Conservation (phyloP, 2,888 invertebrate species). For the Siphlonurus alternatus region DNA sequence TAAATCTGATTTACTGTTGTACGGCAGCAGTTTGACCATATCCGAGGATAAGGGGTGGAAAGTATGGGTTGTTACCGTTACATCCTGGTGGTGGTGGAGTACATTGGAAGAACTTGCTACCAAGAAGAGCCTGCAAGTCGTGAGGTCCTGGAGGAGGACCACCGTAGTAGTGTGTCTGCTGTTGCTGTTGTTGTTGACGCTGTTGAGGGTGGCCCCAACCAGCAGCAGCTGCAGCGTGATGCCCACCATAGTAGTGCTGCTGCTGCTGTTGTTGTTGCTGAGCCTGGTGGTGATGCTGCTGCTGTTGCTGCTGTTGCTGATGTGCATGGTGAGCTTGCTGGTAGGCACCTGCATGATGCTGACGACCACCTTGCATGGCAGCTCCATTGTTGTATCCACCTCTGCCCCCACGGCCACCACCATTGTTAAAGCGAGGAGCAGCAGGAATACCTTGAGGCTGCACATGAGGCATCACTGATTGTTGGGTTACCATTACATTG, state of each 20-base stretch:
- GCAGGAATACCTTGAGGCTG: neutral
- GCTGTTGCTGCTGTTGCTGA: constrained; percentile 24
- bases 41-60: neutral
- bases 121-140: constrained; percentile 36
- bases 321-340: constrained; percentile 33
- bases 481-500: neutral
- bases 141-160: constrained; percentile 19
- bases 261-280: neutral
- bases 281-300: constrained; percentile 18
- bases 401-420: constrained; percentile 6
- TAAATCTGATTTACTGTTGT: constrained; percentile 10
- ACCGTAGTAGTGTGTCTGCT: constrained; percentile 17
- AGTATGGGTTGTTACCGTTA: constrained; percentile 20
- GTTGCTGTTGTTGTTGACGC: constrained; percentile 17
- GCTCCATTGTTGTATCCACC: constrained; percentile 8
- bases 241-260: neutral
- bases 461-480: neutral
- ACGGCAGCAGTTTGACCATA: constrained; percentile 9
- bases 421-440: neutral
- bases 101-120: constrained; percentile 59
- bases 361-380: constrained; percentile 33
- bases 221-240: neutral
- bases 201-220: constrained; percentile 14
- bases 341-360: constrained; percentile 26
- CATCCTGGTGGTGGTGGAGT: constrained; percentile 35